Conservation (phyloP, 1,140 invertebrate species). For the Agraylea sexmaculata region DNA sequence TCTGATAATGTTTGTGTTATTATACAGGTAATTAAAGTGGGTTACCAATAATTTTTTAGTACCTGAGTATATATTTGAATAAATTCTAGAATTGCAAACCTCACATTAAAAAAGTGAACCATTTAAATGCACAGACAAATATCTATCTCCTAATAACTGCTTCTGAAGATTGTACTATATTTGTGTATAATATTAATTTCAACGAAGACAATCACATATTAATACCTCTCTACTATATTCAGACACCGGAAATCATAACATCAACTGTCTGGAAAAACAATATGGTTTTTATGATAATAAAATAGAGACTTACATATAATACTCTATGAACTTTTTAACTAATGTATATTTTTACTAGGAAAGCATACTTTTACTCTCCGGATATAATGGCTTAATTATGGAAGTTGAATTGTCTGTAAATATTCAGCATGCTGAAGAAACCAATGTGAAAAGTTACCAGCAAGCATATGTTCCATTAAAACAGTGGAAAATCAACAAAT, state of each 20-base stretch:
- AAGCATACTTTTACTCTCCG: slow-evolving; percentile 10
- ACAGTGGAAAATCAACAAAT: slow-evolving; percentile 10
- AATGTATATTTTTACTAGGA: no score
- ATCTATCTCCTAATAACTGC: slow-evolving; percentile 38
- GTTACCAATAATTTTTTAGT: slow-evolving; percentile 1
- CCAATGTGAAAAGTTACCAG: slow-evolving; percentile 10
- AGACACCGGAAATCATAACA: slow-evolving; percentile 7
- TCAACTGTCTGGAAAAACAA: slow-evolving; percentile 15
- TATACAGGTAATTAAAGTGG: slow-evolving; percentile 9
- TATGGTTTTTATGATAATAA: slow-evolving; percentile 7
- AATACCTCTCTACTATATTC: slow-evolving; percentile 13
- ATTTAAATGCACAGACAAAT: slow-evolving; percentile 32
- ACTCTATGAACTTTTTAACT: no score
- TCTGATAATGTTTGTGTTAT: no score
- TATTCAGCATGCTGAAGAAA: slow-evolving; percentile 3
- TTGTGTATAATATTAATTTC: slow-evolving; percentile 26
- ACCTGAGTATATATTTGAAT: slow-evolving; percentile 4
- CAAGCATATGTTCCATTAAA: slow-evolving; percentile 7
- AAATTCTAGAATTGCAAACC: slow-evolving; percentile 39
- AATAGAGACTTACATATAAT: no score
- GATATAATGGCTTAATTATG: slow-evolving; percentile 12
- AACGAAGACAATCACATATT: slow-evolving; percentile 5
- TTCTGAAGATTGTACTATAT: slow-evolving; percentile 42
- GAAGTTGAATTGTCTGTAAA: slow-evolving; percentile 12
- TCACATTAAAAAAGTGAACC: slow-evolving; percentile 36